Evolutionary conservation across 2,113 vertebrate species (phyloP).

Genomic region (Oncorhynchus gorbuscha): DNA sequence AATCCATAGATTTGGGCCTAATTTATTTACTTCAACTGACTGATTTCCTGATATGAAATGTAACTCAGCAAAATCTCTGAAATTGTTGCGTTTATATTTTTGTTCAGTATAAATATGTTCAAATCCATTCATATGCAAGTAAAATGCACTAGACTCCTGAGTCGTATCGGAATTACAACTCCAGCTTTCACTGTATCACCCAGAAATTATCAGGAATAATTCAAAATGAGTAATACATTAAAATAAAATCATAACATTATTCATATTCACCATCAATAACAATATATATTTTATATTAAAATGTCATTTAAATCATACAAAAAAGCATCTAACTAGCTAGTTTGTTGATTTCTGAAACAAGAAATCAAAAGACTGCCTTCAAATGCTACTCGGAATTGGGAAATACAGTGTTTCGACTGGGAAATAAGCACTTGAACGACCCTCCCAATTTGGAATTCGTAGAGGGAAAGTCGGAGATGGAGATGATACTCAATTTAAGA

Average conservation of each 20-base stretch:
- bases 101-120: neutral
- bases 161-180: too few species aligned
- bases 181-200: neutral
- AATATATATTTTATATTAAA: neutral
- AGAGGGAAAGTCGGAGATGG: too few species aligned
- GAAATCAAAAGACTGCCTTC: neutral
- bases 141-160: neutral
- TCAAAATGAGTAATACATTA: neutral
- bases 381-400: too few species aligned
- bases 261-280: neutral
- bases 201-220: neutral
- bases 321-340: neutral
- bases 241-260: neutral
- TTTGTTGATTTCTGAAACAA: neutral
- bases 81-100: too few species aligned
- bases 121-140: neutral
- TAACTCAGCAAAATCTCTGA: too few species aligned
- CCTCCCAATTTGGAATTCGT: too few species aligned
- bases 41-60: too few species aligned
- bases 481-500: too few species aligned
- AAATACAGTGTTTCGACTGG: too few species aligned
- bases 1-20: too few species aligned
- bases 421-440: too few species aligned
- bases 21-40: too few species aligned
- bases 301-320: neutral